Percentiles rank a stretch among this genome's conserved stretches.
These are phyloP conservation scores for Deilephila porcellus DNA, from an alignment of 2,888 invertebrate species.

Conservation along the genomic window DNA sequence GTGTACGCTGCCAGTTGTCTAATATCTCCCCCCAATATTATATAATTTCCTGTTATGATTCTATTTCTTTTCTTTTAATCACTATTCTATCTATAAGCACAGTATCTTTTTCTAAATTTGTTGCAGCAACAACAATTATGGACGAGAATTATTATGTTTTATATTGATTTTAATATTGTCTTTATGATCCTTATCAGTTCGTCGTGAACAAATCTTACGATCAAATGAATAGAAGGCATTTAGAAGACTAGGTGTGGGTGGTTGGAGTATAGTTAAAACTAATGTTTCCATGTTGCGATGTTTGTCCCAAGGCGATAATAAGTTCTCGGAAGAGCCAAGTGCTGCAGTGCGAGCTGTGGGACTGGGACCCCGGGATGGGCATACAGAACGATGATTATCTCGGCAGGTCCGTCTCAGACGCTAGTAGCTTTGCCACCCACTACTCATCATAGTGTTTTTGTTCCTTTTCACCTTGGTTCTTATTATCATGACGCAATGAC, in stretches of 20 bases:
- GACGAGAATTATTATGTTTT: neutral
- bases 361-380: constrained; percentile 93
- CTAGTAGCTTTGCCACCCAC: constrained; percentile 52
- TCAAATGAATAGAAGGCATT: neutral
- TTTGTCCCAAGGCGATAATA: constrained; percentile 89
- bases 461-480: constrained; percentile 49
- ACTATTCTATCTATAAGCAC: constrained; percentile 2
- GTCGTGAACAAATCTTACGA: neutral
- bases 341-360: constrained; percentile 91
- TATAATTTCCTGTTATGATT: neutral
- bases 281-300: constrained; percentile 58
- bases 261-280: constrained; percentile 36
- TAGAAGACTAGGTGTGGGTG: constrained; percentile 18
- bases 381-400: constrained; percentile 92
- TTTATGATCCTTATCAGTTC: too few relatives aligned
- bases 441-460: constrained; percentile 56
- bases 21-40: neutral
- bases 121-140: neutral
- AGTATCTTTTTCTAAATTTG: neutral
- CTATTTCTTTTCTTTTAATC: neutral
- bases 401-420: constrained; percentile 89
- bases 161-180: neutral
- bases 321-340: constrained; percentile 90
- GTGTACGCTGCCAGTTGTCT: neutral
- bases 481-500: constrained; percentile 46